Conservation (phyloP, 2,797 vertebrate species). For the Gymnoscopelus braueri region DNA sequence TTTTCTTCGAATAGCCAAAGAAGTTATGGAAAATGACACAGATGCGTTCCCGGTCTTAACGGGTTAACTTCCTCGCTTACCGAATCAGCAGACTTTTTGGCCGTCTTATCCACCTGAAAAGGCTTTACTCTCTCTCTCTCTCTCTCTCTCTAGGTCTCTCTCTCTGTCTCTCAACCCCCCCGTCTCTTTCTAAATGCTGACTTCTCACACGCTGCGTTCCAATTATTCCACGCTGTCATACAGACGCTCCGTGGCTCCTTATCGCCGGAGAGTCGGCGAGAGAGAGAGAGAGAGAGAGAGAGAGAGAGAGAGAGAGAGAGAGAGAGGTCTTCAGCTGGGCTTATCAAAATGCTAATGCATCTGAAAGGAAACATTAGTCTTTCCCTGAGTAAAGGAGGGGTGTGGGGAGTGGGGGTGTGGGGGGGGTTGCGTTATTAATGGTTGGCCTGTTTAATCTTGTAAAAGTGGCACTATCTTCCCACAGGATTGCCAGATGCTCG, state of each 20-base stretch:
- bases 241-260: slow-evolving; percentile 52
- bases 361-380: slow-evolving; percentile 73
- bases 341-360: slow-evolving; percentile 74
- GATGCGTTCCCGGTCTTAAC: too few relatives aligned
- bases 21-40: too few relatives aligned
- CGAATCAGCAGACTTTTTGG: too few relatives aligned
- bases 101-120: too few relatives aligned
- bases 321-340: slow-evolving; percentile 65
- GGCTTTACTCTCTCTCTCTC: too few relatives aligned
- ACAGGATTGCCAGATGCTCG: slow-evolving; percentile 67
- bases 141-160: too few relatives aligned
- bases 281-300: too few relatives aligned
- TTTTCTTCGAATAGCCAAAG: too few relatives aligned
- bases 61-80: too few relatives aligned
- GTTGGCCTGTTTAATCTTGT: slow-evolving; percentile 74
- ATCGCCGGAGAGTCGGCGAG: slow-evolving; percentile 38
- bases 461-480: slow-evolving; percentile 67
- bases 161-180: too few relatives aligned
- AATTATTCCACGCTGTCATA: slow-evolving; percentile 68
- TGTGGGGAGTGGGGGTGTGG: too few relatives aligned
- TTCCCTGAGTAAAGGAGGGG: slow-evolving; percentile 46
- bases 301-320: slow-evolving; percentile 39
- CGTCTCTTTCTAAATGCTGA: slow-evolving; percentile 45
- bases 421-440: slow-evolving; percentile 65
- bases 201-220: slow-evolving; percentile 62